These are phyloP conservation scores for Tinamus guttatus DNA, from an alignment of 2,113 vertebrate species.

Conservation along the genomic window DNA sequence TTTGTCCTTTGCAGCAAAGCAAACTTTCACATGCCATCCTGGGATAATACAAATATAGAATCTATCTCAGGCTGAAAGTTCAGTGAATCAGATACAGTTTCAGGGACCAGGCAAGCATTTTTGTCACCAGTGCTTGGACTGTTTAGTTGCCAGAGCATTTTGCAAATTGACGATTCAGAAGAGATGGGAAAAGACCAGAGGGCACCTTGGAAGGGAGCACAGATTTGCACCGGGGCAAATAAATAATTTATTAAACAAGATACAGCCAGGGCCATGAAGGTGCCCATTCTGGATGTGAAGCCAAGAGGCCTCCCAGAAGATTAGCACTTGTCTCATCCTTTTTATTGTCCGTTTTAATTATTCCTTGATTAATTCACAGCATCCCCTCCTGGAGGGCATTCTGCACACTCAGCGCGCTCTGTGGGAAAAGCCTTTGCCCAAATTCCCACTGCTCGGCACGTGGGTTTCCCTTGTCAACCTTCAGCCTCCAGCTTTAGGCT, in stretches of 20 bases:
- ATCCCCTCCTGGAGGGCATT: not conserved
- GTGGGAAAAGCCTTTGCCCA: not conserved
- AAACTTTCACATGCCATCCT: not conserved
- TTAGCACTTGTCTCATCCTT: not conserved
- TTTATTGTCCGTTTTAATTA: not conserved
- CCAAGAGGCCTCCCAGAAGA: not conserved
- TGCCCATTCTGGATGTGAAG: rapidly evolving
- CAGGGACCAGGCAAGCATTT: not conserved
- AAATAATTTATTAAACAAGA: not conserved
- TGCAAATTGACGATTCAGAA: not conserved
- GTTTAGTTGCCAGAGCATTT: not conserved
- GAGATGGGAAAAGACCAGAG: not conserved
- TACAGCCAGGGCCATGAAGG: not conserved
- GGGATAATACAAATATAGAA: not conserved
- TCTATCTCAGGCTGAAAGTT: not conserved
- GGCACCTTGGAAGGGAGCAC: not conserved
- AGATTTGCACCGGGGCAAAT: not conserved
- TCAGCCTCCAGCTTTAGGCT: not conserved
- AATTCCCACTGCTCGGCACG: rapidly evolving
- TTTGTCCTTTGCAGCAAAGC: not conserved
- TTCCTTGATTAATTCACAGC: not conserved
- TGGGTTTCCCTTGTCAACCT: not conserved
- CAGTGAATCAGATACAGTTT: not conserved
- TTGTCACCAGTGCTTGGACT: not conserved
- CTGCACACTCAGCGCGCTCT: not conserved